phyloP scores from a whole-genome alignment of 2,888 invertebrate species.

The Temnothorax ravouxi region DNA sequence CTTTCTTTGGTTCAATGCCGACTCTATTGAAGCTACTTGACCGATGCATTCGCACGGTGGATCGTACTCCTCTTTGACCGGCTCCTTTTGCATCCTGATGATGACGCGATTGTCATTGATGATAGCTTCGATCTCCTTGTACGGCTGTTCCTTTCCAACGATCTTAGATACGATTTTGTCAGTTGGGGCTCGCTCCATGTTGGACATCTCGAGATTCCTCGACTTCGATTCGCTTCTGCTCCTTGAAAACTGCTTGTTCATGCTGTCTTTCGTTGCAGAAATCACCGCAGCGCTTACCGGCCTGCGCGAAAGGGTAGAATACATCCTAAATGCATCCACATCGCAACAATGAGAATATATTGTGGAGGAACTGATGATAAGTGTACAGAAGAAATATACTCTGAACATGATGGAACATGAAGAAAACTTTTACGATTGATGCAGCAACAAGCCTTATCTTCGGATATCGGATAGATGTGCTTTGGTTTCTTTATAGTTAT shows the following conservation, averaged over 20 bases:
- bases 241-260: background rate
- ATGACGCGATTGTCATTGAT: slow-evolving; percentile 79
- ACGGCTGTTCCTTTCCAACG: slow-evolving; percentile 76
- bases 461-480: background rate
- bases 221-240: slow-evolving; percentile 4
- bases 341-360: background rate
- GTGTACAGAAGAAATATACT: background rate
- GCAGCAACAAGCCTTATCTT: background rate
- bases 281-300: background rate
- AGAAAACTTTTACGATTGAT: slow-evolving; percentile 3
- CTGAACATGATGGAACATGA: background rate
- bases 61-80: slow-evolving; percentile 65
- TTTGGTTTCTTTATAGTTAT: background rate
- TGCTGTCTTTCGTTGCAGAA: background rate
- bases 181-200: background rate
- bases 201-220: background rate
- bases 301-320: background rate
- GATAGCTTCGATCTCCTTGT: slow-evolving; percentile 81
- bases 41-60: slow-evolving; percentile 80
- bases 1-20: background rate
- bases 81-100: slow-evolving; percentile 65
- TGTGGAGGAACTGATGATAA: background rate
- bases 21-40: slow-evolving; percentile 2
- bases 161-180: slow-evolving; percentile 78
- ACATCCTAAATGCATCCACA: background rate